Percentiles rank a stretch among this genome's conserved stretches.
Evolutionary conservation across 2,888 invertebrate species (phyloP).

Genomic region (Morpho achilles): DNA sequence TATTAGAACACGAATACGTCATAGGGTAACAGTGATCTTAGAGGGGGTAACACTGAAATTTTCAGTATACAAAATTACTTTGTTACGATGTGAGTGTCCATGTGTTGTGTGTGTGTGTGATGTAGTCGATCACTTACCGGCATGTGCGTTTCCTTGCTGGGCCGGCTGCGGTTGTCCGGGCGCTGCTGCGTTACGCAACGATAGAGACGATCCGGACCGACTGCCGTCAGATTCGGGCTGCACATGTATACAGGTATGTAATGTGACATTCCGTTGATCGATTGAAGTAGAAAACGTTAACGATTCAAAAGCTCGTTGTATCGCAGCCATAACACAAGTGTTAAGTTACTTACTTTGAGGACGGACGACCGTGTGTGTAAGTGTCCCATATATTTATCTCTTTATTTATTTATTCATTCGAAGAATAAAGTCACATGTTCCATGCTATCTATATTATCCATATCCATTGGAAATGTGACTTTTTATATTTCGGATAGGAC

Average conservation of each 20-base stretch:
- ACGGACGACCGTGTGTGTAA: too few species aligned
- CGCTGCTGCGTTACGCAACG: slow-evolving; percentile 91
- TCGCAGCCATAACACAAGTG: too few species aligned
- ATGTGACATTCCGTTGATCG: not conserved
- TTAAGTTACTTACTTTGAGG: too few species aligned
- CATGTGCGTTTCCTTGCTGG: slow-evolving; percentile 74
- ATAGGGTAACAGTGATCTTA: not conserved
- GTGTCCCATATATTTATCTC: too few species aligned
- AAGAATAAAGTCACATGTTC: too few species aligned
- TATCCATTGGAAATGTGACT: too few species aligned
- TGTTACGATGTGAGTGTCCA: not conserved
- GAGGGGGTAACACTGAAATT: not conserved
- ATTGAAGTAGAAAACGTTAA: too few species aligned
- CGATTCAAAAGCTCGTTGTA: too few species aligned
- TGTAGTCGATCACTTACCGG: slow-evolving; percentile 40
- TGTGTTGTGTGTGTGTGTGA: slow-evolving; percentile 18
- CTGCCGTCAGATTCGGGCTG: slow-evolving; percentile 98
- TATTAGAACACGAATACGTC: not conserved
- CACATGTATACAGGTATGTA: slow-evolving; percentile 14
- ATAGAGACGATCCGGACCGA: slow-evolving; percentile 96
- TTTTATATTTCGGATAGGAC: too few species aligned
- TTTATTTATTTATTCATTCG: too few species aligned
- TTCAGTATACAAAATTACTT: not conserved
- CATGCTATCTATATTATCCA: too few species aligned
- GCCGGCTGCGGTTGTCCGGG: slow-evolving; percentile 74